Percentiles rank a stretch among this genome's conserved stretches.
phyloP scores from a whole-genome alignment of 2,888 invertebrate species.

The Drosophila phalerata region DNA sequence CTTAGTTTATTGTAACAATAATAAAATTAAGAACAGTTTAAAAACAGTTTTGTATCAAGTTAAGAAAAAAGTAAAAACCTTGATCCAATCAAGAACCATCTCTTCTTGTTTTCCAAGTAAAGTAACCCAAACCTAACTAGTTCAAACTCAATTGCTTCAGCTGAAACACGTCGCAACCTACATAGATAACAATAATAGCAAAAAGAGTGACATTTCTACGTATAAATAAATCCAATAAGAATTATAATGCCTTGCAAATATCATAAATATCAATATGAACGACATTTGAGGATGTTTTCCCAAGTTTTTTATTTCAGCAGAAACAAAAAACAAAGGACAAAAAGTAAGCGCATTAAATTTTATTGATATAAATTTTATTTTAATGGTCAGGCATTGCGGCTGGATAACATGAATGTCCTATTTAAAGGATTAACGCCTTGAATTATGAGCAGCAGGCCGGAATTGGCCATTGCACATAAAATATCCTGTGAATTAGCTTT shows the following conservation, averaged over 20 bases:
- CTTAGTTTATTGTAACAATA: too few species aligned
- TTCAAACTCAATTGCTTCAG: constrained; percentile 26
- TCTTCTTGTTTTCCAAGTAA: not conserved
- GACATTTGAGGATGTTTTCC: constrained; percentile 47
- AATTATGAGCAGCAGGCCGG: constrained; percentile 74
- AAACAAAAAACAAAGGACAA: constrained; percentile 4
- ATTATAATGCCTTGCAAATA: constrained; percentile 77
- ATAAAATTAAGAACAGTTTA: not conserved
- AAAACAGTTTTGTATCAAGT: not conserved
- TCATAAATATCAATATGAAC: constrained; percentile 79
- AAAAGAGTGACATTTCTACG: constrained; percentile 31
- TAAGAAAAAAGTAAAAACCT: not conserved
- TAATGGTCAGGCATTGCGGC: constrained; percentile 71
- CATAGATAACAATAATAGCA: constrained; percentile 42
- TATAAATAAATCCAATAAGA: constrained; percentile 76
- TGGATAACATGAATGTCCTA: constrained; percentile 85
- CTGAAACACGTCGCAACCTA: constrained; percentile 17
- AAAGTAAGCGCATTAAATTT: constrained; percentile 67
- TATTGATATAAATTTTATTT: constrained; percentile 82
- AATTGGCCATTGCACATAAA: constrained; percentile 71
- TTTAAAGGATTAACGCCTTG: constrained; percentile 85
- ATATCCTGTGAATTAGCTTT: constrained; percentile 82
- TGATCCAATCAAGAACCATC: not conserved
- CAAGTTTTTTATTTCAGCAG: constrained; percentile 40
- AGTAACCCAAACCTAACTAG: constrained; percentile 12